Conservation (phyloP, 2,113 vertebrate genomes). For the Amphiprion ocellaris region DNA sequence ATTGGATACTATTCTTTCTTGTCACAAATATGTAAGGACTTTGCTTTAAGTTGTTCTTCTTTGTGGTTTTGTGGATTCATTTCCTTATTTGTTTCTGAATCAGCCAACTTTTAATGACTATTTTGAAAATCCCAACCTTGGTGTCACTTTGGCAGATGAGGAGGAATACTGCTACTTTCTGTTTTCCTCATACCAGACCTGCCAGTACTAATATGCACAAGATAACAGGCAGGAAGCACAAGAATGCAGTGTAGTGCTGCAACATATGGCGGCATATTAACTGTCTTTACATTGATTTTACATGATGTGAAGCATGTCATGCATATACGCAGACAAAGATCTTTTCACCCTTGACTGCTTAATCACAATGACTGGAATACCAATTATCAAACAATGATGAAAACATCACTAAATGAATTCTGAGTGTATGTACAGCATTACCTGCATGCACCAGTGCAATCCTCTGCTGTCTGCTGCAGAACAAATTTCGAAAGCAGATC, state of each 20-base stretch:
- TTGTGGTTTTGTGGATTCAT: background rate
- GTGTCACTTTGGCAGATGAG: conserved; percentile 7
- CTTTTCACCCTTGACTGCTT: background rate
- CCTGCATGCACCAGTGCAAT: background rate
- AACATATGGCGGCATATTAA: background rate
- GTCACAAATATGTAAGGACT: background rate
- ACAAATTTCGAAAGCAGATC: background rate
- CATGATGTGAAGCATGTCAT: conserved; percentile 2
- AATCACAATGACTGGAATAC: conserved; percentile 4
- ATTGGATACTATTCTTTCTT: background rate
- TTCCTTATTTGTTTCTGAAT: background rate
- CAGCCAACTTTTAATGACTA: background rate
- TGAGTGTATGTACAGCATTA: background rate
- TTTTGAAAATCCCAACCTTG: background rate
- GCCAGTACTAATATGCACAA: background rate
- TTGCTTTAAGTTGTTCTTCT: conserved; percentile 3
- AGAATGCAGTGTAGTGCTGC: background rate
- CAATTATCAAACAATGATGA: background rate
- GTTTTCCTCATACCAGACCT: conserved; percentile 29
- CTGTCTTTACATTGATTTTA: conserved; percentile 1
- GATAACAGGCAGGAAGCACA: conserved; percentile 4
- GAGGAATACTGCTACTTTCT: background rate
- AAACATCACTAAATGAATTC: background rate
- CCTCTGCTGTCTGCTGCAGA: background rate
- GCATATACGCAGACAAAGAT: conserved; percentile 5